Base-by-base conservation (phyloP, 2,113 vertebrate species). In the Oryzias melastigma region DNA sequence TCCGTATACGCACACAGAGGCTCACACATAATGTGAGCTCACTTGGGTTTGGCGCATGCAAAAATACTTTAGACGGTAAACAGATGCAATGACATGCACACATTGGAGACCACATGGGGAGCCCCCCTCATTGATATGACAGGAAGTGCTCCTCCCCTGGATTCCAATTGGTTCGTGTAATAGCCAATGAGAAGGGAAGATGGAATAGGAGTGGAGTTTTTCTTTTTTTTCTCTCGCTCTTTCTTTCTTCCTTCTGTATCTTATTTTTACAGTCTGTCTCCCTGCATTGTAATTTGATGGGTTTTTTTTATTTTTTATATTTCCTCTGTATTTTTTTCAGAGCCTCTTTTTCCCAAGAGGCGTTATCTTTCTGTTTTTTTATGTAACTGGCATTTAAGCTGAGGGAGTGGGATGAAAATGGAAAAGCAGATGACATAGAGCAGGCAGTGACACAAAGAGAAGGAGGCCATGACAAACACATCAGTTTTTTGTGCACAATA, bases 101-200 rank as follows among this genome's bases (percentile, higher is more conserved):
- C 51, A 58, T 52, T 64, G 35, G 42, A 71, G n/a, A 70, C 72
- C 70, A 75, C 66, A 75, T 64, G 60, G 51, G 63, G 75, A 48
- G 46, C 62, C 78, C 51, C 20, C 20, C 43, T 20, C 17, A 43
- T 40, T 41, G 22, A 65, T 54, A 65, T 61, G 60, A 75, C 78
- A 86, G 83, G 81, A 86, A 88, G 81, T 79, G 61, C 53, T 68
- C 81, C 85, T 81, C 86, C 88, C 81, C 83, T 82, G 63, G 25
- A 45, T 41, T 80, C 58, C 54, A 16, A 84, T 81, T 87, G 88
- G 88, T 27, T 14, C 10, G 16, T 29, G 5, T 54, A 5, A 25
- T 20, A 75, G 18, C 88, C 84, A 87, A 85, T 88, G 29, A 55
- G 46, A 63, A 27, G 19, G 6, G 20, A 61, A 20, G 17, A 8